Evolutionary conservation across 2,888 invertebrate genomes (phyloP), one percentile per base, ranked within the genome.

Genomic region (Nasonovia ribisnigri): DNA sequence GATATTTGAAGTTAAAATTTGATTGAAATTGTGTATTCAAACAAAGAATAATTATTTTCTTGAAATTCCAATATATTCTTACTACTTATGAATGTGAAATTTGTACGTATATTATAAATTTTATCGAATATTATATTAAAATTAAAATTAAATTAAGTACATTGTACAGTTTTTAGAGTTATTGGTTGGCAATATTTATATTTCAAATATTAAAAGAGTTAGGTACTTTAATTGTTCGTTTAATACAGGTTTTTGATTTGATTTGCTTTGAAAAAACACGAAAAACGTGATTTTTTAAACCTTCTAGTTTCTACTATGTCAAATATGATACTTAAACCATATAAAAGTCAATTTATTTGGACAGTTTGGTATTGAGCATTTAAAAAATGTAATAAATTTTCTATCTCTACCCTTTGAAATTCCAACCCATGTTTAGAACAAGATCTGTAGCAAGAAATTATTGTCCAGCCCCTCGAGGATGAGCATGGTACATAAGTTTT

Each of bases 111-210:
- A 54, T 54, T 54, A 54, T 16, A 20, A 54, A 51, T 51, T 54
- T 20, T 54, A 54, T 20, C 20, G 20, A 54, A 67, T n/a, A n/a
- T 67, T 67, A n/a, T 13, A 67, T 67, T 5, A n/a, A 67, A 16
- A 60, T 60, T 8, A 20, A 54, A 20, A 51, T 4, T n/a, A 16
- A 67, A n/a, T 1, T 16, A 67, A n/a, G n/a, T n/a, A 16, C n/a
- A 67, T 67, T 67, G 16, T n/a, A 67, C n/a, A n/a, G 5, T 67
- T n/a, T 67, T n/a, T n/a, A 67, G 67, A n/a, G 5, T 67, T 67
- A 60, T 60, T 67, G n/a, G 54, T 67, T 24, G 13, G 26, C 24
- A 48, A 48, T 89, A 89, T 89, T 43, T 67, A 90, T 46, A 90
- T 67, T 29, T n/a, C 6, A 60, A 46, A 13, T 48, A 24, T 90